These are phyloP conservation scores for Dasyornis broadbenti DNA, from an alignment of 2,113 vertebrate genomes.

Conservation along the genomic window DNA sequence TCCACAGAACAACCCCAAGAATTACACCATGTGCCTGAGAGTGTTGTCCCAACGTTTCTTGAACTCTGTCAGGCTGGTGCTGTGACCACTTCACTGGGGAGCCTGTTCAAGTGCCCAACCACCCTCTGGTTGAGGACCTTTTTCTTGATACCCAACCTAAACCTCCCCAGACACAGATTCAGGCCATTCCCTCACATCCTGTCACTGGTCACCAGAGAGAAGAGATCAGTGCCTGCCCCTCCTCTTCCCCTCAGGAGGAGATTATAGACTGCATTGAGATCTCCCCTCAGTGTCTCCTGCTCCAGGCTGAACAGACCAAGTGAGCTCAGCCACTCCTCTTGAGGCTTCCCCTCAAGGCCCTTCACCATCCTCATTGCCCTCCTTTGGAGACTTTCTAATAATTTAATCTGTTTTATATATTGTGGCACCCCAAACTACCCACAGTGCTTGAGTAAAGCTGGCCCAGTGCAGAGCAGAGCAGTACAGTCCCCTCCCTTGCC, in stretches of 20 bases:
- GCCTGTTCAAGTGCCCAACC: too few relatives aligned
- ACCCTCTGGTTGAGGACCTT: background rate
- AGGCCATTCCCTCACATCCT: fast-evolving
- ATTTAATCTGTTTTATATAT: background rate
- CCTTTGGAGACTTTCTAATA: background rate
- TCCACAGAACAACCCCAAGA: background rate
- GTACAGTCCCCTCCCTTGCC: background rate
- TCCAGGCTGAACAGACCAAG: background rate
- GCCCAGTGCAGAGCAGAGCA: fast-evolving
- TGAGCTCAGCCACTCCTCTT: background rate
- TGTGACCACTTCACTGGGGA: background rate
- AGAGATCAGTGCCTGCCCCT: background rate
- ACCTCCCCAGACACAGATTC: background rate
- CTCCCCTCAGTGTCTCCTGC: background rate
- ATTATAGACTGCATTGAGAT: background rate
- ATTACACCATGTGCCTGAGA: background rate
- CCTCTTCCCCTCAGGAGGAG: background rate
- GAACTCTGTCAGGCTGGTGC: background rate
- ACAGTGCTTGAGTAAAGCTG: fast-evolving
- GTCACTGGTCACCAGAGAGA: background rate
- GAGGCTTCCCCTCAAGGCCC: background rate
- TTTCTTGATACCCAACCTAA: background rate
- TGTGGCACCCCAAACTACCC: background rate
- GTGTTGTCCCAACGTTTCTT: background rate
- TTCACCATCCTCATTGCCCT: background rate